Base-by-base conservation (phyloP, 2,113 vertebrate species). In the Telmatochromis brachygnathus region DNA sequence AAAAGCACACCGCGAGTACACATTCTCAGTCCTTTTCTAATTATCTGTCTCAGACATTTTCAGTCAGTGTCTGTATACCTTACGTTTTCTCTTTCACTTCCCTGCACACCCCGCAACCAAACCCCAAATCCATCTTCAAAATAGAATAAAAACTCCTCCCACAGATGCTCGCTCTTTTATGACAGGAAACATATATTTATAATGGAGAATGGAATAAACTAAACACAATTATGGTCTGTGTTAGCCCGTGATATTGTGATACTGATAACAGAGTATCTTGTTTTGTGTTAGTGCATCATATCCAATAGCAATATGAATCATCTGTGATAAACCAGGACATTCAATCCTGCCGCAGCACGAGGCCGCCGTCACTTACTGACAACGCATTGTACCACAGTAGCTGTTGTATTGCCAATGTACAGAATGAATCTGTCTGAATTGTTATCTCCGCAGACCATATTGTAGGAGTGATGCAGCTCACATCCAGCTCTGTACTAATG, bases 251-350 rank as follows among this genome's bases (percentile, higher is more conserved):
- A 94, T 95, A 84, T 93, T 89, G 92, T 88, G 90, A 93, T 90
- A 82, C 77, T 82, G 94, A 94, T 95, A 96, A 94, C 90, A 81
- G 82, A 89, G 87, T 85, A 91, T 91, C 92, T 91, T 93, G 92
- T 93, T 94, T 91, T 89, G 90, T 86, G 88, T 90, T 90, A 80
- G 80, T 90, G 90, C 91, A 90, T 92, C 86, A 84, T 85, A 91
- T 94, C 92, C 91, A 93, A 87, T 86, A 86, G 89, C 87, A 79
- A 93, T 93, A 93, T 92, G 94, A 95, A 92, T 95, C 92, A 94
- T 91, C 65, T 84, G 83, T 13, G 87, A 94, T 93, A 92, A 93
- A 89, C 79, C 83, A 89, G 84, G 88, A 91, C 91, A 94, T 94
- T 93, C 84, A 92, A 94, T 92, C 87, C 91, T 35, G 75, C 84